Evolutionary conservation across 2,888 invertebrate genomes (phyloP), one percentile per base, ranked within the genome.

Genomic region (Himalopsyche japonica): DNA sequence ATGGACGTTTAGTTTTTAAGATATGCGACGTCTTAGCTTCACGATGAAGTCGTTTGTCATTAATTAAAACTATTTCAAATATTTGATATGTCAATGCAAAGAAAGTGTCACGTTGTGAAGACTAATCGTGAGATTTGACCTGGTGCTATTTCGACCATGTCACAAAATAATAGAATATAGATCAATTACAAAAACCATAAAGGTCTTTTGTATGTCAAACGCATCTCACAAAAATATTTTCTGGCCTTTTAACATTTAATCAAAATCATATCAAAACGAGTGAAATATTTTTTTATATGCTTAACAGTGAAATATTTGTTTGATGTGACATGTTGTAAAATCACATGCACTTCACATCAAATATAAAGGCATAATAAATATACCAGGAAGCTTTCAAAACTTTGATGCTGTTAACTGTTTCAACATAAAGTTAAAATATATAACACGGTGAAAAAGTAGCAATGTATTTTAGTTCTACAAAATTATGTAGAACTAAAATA

Each of bases 51-150:
- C 24, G 43, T 83, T 43, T 49, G 80, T 83, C 24, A 57, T 83
- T 43, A 43, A 83, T 83, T 57, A 83, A 49, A 57, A 80, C 76
- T 77, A 83, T 83, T 83, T 84, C 81, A 81, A 81, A 84, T 79
- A 81, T 84, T 81, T 84, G 79, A 84, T 64, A 81, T 84, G 84
- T 84, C 81, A 84, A 81, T 76, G 80, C 80, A 80, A 83, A 80
- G 83, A 83, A 83, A 83, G 80, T 83, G 80, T 37, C 80, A 76
- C 48, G 76, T 76, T 70, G 48, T 48, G 27, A 37, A 37, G 27
- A 47, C 57, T 43, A 49, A 82, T 82, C 70, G 82, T 82, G 79
- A 79, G 76, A 34, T 34, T 49, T 82, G 70, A 76, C 76, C 10
- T 24, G 32, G 48, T 79, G 79, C 30, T 47, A 79, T 79, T 49